Base-by-base conservation (phyloP, 2,113 vertebrate genomes). In the Brienomyrus longianalis region DNA sequence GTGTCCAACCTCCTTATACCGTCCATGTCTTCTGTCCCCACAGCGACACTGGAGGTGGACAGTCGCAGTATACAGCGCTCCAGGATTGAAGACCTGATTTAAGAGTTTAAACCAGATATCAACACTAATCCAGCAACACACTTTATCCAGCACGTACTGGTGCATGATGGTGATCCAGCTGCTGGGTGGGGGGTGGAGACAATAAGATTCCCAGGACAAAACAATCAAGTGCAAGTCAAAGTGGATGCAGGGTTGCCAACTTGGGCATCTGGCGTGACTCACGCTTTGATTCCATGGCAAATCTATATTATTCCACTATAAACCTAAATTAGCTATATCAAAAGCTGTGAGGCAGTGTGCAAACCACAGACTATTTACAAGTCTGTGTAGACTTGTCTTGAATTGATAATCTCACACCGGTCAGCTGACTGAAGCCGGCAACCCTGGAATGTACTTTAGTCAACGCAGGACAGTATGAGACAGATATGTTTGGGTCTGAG, bases 41-140 rank as follows among this genome's bases (percentile, higher is more conserved):
- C 96, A 27, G 95, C 96, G 85, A 98, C 95, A n/a, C 94, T 98
- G 91, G 96, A 95, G 90, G 95, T 96, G 54, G 96, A 95, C 91
- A 95, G 95, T 87, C 95, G 96, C 15, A 96, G 95, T 91, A 96
- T 96, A 27, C 96, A 96, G 0, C 96, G 93, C 92, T 96, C 96
- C 90, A 96, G 91, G 91, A 96, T 96, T 87, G 96, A 96, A 7
- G 95, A 92, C 91, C 96, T 96, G 89, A 70, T 13, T 13, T 59
- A 31, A 15, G 62, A 1, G 8, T 27, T 31, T 70, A 31, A 31
- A 11, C 66, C 23, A 77, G 70, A 77, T 10, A 1, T 35, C 3
- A 77, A 35, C 11, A 77, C 70, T 35, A 77, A 39, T 13, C 31
- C 70, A 74, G 10, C 31, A 74, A 35, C 31, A 27, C 59, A 35